Percentiles rank a stretch among this genome's conserved stretches.
Conservation (phyloP, 1,140 invertebrate species). For the Diorhabda sublineata region DNA sequence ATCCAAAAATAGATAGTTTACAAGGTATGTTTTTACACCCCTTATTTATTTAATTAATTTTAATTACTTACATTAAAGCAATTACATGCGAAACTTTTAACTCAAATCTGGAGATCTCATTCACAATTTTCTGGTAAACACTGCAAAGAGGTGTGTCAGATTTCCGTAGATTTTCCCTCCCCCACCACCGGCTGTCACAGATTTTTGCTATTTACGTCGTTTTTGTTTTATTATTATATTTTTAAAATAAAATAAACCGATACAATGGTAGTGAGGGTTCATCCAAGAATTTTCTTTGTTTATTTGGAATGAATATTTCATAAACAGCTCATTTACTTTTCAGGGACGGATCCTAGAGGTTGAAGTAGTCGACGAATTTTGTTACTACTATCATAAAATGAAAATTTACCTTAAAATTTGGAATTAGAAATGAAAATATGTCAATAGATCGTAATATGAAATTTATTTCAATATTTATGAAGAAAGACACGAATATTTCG, state of each 20-base stretch:
- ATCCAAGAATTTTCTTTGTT: background rate
- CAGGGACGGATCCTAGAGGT: background rate
- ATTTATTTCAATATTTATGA: too few species aligned
- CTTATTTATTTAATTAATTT: background rate
- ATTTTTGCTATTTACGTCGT: background rate
- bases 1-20: too few species aligned
- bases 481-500: too few species aligned
- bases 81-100: background rate
- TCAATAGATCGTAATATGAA: too few species aligned
- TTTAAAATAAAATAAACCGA: background rate
- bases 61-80: background rate
- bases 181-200: background rate
- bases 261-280: background rate
- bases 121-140: slow-evolving; percentile 12
- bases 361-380: too few species aligned
- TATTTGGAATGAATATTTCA: background rate
- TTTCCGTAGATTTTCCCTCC: slow-evolving; percentile 8
- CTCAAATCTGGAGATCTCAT: background rate
- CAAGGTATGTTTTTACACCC: background rate
- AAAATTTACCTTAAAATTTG: too few species aligned
- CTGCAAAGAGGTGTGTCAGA: slow-evolving; percentile 10
- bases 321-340: background rate
- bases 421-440: too few species aligned
- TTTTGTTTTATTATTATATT: background rate
- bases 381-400: too few species aligned